phyloP scores from a whole-genome alignment of 2,888 invertebrate genomes.

The Drosophila cyrtoloma region DNA sequence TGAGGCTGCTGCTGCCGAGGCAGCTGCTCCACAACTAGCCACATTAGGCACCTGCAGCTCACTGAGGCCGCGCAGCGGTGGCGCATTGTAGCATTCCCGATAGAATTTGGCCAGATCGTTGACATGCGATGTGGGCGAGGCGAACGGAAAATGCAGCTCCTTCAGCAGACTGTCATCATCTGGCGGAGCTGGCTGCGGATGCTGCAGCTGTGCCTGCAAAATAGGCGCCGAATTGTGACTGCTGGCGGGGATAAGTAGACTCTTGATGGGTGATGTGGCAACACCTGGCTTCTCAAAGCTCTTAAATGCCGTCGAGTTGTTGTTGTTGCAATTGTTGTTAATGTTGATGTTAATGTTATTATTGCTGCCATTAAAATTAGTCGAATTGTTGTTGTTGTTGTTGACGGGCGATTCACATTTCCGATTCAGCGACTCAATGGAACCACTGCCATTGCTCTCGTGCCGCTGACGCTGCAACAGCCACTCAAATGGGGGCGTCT shows the following conservation, averaged over 20 bases:
- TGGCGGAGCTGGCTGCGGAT: constrained; percentile 48
- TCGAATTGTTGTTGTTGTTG: constrained; percentile 55
- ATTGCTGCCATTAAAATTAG: constrained; percentile 48
- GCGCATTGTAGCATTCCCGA: constrained; percentile 85
- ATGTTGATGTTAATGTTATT: constrained; percentile 59
- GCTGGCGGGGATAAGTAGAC: constrained; percentile 79
- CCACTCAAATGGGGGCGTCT: constrained; percentile 90
- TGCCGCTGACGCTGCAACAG: constrained; percentile 80
- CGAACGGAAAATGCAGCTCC: constrained; percentile 85
- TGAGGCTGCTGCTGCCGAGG: constrained; percentile 45
- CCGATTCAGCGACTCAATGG: constrained; percentile 79
- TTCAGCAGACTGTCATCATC: constrained; percentile 85
- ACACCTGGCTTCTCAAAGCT: constrained; percentile 73
- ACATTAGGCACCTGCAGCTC: constrained; percentile 63
- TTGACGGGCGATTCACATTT: constrained; percentile 71
- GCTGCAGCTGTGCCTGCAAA: constrained; percentile 44
- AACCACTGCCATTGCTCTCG: constrained; percentile 75
- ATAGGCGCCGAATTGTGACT: constrained; percentile 55
- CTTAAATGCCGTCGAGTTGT: constrained; percentile 77
- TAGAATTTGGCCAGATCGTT: constrained; percentile 85
- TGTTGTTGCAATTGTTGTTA: constrained; percentile 65
- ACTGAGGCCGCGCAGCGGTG: constrained; percentile 78
- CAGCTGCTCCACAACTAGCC: constrained; percentile 32
- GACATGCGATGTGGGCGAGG: constrained; percentile 84
- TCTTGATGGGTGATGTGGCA: constrained; percentile 81